Conservation (phyloP, 2,797 vertebrate species). For the Lophotriccus pileatus region DNA sequence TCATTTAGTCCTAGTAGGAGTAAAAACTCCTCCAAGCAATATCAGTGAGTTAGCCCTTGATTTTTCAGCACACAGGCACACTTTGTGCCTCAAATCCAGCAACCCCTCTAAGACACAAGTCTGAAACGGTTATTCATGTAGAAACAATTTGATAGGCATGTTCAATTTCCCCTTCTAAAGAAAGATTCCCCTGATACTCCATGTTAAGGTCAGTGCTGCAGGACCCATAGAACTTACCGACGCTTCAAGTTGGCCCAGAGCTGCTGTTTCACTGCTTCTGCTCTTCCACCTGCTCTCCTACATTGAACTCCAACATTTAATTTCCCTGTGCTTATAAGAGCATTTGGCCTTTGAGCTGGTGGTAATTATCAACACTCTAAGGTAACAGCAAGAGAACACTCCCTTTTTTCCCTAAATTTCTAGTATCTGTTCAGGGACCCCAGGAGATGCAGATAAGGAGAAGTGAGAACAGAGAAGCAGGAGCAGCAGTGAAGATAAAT, state of each 20-base stretch:
- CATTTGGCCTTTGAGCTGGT: not conserved
- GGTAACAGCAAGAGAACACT: not conserved
- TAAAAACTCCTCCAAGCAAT: not conserved
- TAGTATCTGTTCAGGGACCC: not conserved
- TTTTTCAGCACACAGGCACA: not conserved
- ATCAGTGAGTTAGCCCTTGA: not conserved
- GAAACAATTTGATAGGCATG: not conserved
- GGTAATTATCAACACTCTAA: not conserved
- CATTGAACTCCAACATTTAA: not conserved
- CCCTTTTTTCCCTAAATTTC: not conserved
- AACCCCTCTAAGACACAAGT: accelerated
- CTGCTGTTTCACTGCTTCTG: not conserved
- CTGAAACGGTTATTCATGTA: not conserved
- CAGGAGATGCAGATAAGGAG: not conserved
- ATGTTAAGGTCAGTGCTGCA: not conserved
- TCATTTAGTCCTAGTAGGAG: not conserved
- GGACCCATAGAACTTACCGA: not conserved
- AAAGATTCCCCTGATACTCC: not conserved
- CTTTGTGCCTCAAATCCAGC: not conserved
- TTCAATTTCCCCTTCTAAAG: not conserved
- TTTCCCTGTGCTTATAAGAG: not conserved
- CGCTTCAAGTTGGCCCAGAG: not conserved
- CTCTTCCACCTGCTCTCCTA: not conserved
- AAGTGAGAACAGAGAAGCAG: not conserved
- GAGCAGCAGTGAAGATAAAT: not conserved